phyloP scores from a whole-genome alignment of 2,113 vertebrate genomes.

The Proteles cristata region DNA sequence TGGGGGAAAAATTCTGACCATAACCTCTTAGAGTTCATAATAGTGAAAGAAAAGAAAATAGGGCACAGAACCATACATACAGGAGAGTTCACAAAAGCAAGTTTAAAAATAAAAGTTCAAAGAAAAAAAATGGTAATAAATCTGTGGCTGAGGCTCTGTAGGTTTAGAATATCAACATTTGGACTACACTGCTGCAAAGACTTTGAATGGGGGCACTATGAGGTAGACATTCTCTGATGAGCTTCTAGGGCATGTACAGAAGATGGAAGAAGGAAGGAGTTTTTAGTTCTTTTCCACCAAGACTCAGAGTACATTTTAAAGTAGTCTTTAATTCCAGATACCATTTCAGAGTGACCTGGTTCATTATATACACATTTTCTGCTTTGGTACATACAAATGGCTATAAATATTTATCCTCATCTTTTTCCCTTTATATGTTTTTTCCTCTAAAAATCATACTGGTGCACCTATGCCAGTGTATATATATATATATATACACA shows the following conservation, averaged over 20 bases:
- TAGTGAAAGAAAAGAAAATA: slow-evolving; percentile 48
- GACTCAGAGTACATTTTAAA: not conserved
- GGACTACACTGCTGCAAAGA: not conserved
- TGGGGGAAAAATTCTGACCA: not conserved
- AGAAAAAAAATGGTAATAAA: slow-evolving; percentile 45
- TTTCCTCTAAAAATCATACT: not conserved
- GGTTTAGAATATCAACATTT: slow-evolving; percentile 41
- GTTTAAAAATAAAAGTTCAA: slow-evolving; percentile 76
- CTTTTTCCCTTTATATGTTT: not conserved
- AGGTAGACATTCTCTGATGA: not conserved
- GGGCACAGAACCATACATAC: slow-evolving; percentile 26
- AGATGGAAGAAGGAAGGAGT: not conserved
- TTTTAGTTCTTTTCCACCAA: not conserved
- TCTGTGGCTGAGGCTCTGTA: not conserved
- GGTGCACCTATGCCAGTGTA: not conserved
- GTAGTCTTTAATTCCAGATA: not conserved
- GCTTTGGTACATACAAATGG: not conserved
- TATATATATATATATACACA: not conserved
- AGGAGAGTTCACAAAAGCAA: slow-evolving; percentile 52
- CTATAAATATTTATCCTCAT: slow-evolving; percentile 46
- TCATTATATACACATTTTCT: slow-evolving; percentile 20
- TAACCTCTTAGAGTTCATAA: slow-evolving; percentile 17
- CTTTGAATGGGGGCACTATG: slow-evolving; percentile 12
- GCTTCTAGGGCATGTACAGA: not conserved
- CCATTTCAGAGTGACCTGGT: slow-evolving; percentile 1